phyloP scores from a whole-genome alignment of 2,888 invertebrate genomes.

The Lysandra coridon region DNA sequence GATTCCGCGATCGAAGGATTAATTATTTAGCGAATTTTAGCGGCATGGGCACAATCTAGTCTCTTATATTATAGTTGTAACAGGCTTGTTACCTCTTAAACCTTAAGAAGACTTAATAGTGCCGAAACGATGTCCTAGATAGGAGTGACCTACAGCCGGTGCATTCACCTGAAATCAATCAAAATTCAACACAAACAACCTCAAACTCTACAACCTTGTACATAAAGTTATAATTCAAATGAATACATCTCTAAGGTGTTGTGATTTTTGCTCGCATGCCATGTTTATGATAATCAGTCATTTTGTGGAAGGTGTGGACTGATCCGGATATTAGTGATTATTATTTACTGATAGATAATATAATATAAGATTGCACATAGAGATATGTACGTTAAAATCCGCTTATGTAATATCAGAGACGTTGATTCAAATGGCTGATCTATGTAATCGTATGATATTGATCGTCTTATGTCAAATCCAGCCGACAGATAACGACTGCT shows the following conservation, averaged over 20 bases:
- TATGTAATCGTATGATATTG: too few species aligned
- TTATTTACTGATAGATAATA: not conserved
- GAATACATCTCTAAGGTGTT: not conserved
- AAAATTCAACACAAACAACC: not conserved
- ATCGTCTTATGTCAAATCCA: too few species aligned
- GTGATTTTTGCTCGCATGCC: slow-evolving; percentile 15
- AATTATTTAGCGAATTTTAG: too few species aligned
- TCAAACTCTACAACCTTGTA: not conserved
- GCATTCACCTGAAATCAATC: slow-evolving; percentile 28
- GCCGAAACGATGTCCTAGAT: slow-evolving; percentile 12
- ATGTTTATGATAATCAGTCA: slow-evolving; percentile 4
- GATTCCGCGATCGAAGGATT: too few species aligned
- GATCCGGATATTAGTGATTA: not conserved
- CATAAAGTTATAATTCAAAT: not conserved
- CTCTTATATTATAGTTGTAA: not conserved
- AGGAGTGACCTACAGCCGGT: not conserved
- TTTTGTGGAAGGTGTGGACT: not conserved
- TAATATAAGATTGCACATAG: not conserved
- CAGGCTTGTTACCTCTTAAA: not conserved
- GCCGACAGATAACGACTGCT: too few species aligned
- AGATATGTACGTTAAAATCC: not conserved
- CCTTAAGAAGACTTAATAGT: slow-evolving; percentile 16
- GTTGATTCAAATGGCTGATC: too few species aligned
- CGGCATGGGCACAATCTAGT: too few species aligned
- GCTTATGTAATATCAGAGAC: not conserved